Base-by-base conservation (phyloP, 1,140 invertebrate genomes). In the Rhyacophila brunnea region DNA sequence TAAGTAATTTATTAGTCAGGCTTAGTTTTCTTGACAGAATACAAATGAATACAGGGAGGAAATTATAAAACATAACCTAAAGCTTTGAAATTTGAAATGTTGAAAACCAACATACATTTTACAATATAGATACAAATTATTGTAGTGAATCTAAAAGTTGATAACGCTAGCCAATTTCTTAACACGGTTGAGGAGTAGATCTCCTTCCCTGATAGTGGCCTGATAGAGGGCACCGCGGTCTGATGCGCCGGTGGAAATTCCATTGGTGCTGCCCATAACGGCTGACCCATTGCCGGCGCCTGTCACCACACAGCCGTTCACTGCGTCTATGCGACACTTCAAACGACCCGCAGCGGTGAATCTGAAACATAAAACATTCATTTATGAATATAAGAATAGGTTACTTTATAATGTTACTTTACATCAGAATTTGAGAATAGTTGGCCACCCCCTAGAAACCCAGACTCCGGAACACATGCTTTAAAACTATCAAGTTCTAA, bases 111-210 rank as follows among this genome's bases (percentile, higher is more conserved):
- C 3, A 28, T 28, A 28, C 23, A 28, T 28, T 9, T 28, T 28
- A 28, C 3, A 28, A 28, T 28, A n/a, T 28, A 9, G 9, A 28
- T 28, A 28, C 23, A 28, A 5, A 28, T 28, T 5, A 42, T 51
- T 3, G n/a, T 15, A 57, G 44, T 38, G 4, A 40, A 42, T 28
- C 85, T 87, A 98, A 83, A 98, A 96, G 80, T 99, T 99, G 74
- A 99, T 99, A 65, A 99, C 96, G 71, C 96, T 87, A 66, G 96
- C 98, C 20, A 99, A 81, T 79, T 99, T 99, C 79, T 99, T 98
- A 64, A 99, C 93, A 70, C 97, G 84, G 74, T 99, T 99, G 34
- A 99, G 84, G 2, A 99, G 82, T 49, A 99, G 84, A 80, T 99
- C 98, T 6, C 98, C 98, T 78, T 99, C 95, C 71, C 98, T 98